A percentile compares a stretch with the other conserved stretches of the same genome.
Evolutionary conservation across 2,888 invertebrate species (phyloP).

Genomic region (Platynereis dumerilii): DNA sequence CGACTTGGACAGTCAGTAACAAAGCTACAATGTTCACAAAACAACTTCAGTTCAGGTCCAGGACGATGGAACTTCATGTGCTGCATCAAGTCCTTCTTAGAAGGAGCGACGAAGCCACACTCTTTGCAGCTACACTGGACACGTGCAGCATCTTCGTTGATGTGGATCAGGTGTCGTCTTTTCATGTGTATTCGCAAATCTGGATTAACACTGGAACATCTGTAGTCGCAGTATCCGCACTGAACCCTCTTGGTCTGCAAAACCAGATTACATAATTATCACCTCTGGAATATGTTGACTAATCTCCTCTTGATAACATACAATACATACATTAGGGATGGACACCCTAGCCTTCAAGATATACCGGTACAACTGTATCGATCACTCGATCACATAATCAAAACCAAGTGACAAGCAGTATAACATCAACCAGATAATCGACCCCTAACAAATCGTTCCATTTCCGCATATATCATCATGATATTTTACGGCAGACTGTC

Average conservation of each 20-base stretch:
- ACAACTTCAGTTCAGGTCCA: constrained; percentile 59
- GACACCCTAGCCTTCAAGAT: too few species aligned
- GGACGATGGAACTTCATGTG: constrained; percentile 58
- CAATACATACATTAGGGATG: too few species aligned
- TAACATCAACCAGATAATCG: too few species aligned
- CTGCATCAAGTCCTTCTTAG: constrained; percentile 55
- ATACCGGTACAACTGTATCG: too few species aligned
- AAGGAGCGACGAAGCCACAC: constrained; percentile 49
- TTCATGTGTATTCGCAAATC: constrained; percentile 58
- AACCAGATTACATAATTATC: neutral
- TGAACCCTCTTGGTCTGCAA: constrained; percentile 54
- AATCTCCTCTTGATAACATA: neutral
- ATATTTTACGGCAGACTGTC: too few species aligned
- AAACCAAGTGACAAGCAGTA: too few species aligned
- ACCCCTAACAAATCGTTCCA: too few species aligned
- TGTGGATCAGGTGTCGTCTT: constrained; percentile 43
- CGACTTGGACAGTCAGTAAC: constrained; percentile 60
- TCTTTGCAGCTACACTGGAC: constrained; percentile 46
- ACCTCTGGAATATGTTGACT: neutral
- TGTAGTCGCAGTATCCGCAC: constrained; percentile 58
- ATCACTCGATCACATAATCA: too few species aligned
- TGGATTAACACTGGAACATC: constrained; percentile 57
- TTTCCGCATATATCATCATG: too few species aligned
- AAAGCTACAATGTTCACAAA: constrained; percentile 59
- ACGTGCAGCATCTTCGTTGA: constrained; percentile 32